A percentile compares a stretch with the other conserved stretches of the same genome.
These are phyloP conservation scores for Neoarius graeffei DNA, from an alignment of 2,113 vertebrate genomes.

Conservation along the genomic window DNA sequence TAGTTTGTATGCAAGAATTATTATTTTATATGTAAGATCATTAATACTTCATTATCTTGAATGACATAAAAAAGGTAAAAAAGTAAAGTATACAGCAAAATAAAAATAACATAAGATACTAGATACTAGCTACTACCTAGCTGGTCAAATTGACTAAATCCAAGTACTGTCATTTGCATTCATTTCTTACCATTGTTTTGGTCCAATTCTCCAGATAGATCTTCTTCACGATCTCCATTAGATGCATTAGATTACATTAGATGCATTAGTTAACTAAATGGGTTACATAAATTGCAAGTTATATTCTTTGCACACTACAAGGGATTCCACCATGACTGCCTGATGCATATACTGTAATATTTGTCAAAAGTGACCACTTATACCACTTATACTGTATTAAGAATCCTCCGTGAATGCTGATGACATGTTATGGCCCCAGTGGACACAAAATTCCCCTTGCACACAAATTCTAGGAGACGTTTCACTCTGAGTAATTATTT, in stretches of 20 bases:
- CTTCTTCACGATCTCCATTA: not conserved
- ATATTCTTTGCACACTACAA: not conserved
- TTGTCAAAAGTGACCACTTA: not conserved
- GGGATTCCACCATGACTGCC: not conserved
- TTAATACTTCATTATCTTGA: not conserved
- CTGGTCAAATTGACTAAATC: not conserved
- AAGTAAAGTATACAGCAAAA: not conserved
- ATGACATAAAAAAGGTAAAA: too few species aligned
- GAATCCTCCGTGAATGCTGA: not conserved
- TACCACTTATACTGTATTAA: not conserved
- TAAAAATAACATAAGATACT: not conserved
- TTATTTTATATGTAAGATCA: not conserved
- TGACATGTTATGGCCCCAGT: not conserved
- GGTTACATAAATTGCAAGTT: not conserved
- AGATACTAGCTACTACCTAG: not conserved
- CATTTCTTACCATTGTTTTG: not conserved
- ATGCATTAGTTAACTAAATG: too few species aligned
- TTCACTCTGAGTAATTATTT: not conserved
- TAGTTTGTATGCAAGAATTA: not conserved
- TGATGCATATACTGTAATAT: not conserved
- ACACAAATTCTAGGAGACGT: not conserved
- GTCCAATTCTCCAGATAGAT: not conserved
- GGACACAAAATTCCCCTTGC: not conserved
- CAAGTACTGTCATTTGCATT: not conserved
- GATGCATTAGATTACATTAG: not conserved